A percentile compares a stretch with the other conserved stretches of the same genome.
Evolutionary conservation across 1,140 invertebrate genomes (phyloP).

Genomic region (Leguminivora glycinivorella): DNA sequence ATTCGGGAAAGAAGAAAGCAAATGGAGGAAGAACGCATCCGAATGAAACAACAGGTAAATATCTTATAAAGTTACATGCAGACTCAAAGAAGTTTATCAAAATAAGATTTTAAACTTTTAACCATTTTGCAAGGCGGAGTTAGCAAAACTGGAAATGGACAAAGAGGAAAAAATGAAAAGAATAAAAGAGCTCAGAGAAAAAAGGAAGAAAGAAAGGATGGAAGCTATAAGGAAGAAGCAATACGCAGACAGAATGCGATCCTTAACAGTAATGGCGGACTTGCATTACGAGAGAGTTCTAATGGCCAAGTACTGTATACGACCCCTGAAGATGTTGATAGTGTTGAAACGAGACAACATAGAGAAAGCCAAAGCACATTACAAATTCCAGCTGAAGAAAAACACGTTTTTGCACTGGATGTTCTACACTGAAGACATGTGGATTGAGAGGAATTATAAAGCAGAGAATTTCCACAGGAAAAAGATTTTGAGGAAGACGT

Average conservation of each 20-base stretch:
- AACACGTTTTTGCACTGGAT: slow-evolving; percentile 77
- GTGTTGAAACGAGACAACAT: slow-evolving; percentile 75
- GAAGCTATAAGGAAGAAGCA: slow-evolving; percentile 80
- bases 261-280: slow-evolving; percentile 77
- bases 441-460: slow-evolving; percentile 70
- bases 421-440: slow-evolving; percentile 72
- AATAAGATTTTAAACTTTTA: neutral
- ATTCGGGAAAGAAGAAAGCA: slow-evolving; percentile 80
- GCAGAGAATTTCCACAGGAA: slow-evolving; percentile 74
- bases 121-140: slow-evolving; percentile 50
- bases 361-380: slow-evolving; percentile 72
- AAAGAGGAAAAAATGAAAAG: slow-evolving; percentile 81
- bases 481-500: slow-evolving; percentile 62
- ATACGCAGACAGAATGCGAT: slow-evolving; percentile 76
- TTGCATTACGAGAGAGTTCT: slow-evolving; percentile 80
- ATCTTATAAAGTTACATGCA: slow-evolving; percentile 11
- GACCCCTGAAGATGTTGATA: slow-evolving; percentile 74
- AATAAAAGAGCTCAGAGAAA: slow-evolving; percentile 80
- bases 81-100: neutral
- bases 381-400: slow-evolving; percentile 68
- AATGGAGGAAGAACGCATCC: slow-evolving; percentile 81
- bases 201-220: slow-evolving; percentile 80
- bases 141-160: slow-evolving; percentile 77
- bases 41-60: slow-evolving; percentile 75
- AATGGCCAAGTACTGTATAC: slow-evolving; percentile 74